phyloP scores from a whole-genome alignment of 2,113 vertebrate species.

The Cranoglanis bouderius region DNA sequence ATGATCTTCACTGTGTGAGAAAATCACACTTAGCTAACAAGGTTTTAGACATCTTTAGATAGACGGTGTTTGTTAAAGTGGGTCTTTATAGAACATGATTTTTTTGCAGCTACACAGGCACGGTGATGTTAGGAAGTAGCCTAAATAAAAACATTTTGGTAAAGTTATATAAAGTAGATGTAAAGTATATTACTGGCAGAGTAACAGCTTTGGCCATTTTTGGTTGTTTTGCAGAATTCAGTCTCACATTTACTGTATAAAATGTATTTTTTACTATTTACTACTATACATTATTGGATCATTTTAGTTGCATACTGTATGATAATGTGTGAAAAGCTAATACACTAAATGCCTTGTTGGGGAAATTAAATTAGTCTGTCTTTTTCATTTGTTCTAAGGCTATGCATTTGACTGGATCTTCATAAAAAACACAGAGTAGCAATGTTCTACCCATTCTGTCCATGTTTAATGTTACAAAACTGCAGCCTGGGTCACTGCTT shows the following conservation, averaged over 20 bases:
- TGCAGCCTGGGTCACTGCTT: not conserved
- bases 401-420: not conserved
- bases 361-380: not conserved
- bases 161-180: too few relatives aligned
- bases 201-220: not conserved
- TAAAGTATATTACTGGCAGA: not conserved
- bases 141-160: too few relatives aligned
- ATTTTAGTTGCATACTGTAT: not conserved
- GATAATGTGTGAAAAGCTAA: not conserved
- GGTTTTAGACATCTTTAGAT: too few relatives aligned
- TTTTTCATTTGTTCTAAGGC: not conserved
- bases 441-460: not conserved
- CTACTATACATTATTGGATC: not conserved
- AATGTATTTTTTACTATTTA: not conserved
- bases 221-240: not conserved
- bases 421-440: not conserved
- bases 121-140: not conserved
- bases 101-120: not conserved
- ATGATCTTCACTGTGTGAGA: not conserved
- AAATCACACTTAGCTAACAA: not conserved
- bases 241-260: too few relatives aligned
- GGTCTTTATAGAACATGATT: not conserved
- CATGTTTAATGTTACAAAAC: conserved; percentile 7
- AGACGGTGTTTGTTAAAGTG: not conserved
- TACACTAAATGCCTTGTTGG: not conserved